Percentiles rank a stretch among this genome's conserved stretches.
phyloP scores from a whole-genome alignment of 2,888 invertebrate species.

The Melipona beecheii region DNA sequence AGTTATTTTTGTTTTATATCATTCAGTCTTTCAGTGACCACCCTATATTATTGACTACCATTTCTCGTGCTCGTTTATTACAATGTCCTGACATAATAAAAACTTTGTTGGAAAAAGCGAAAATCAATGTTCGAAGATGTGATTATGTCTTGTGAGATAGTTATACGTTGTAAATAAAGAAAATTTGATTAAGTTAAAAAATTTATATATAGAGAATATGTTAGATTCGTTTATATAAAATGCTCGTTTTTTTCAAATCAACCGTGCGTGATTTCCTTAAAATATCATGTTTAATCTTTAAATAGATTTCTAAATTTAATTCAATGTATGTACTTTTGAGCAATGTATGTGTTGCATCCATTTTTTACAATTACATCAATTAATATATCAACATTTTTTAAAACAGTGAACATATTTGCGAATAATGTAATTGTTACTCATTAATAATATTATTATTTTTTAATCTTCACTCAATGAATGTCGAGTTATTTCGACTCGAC shows the following conservation, averaged over 20 bases:
- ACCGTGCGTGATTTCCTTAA: neutral
- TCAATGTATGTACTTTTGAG: neutral
- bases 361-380: too few relatives aligned
- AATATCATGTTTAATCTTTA: neutral
- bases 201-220: neutral
- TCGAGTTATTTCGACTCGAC: too few relatives aligned
- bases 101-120: neutral
- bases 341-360: too few relatives aligned
- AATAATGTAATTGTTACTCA: too few relatives aligned
- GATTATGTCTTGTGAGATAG: neutral
- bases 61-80: neutral
- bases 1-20: too few relatives aligned
- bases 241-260: neutral
- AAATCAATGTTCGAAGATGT: neutral
- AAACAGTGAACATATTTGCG: too few relatives aligned
- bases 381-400: too few relatives aligned
- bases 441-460: too few relatives aligned
- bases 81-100: neutral
- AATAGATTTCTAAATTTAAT: neutral
- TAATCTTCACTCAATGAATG: too few relatives aligned
- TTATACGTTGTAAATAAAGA: neutral
- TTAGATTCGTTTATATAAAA: neutral
- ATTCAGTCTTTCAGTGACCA: too few relatives aligned
- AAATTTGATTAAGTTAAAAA: neutral
- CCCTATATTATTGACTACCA: slow-evolving; percentile 10